Conservation (phyloP, 2,888 invertebrate species). For the Tachina fera region DNA sequence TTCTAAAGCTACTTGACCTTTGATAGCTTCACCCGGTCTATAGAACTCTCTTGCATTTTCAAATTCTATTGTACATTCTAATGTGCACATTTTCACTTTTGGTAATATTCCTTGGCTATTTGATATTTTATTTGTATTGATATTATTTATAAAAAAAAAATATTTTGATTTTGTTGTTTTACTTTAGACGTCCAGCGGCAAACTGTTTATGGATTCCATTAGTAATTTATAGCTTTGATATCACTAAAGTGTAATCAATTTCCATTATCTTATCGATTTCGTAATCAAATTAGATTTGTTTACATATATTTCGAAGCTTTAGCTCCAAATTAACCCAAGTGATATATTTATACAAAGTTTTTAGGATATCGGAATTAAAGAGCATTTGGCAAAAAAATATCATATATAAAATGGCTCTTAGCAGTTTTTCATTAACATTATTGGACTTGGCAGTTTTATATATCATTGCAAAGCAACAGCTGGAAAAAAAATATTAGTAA, state of each 20-base stretch:
- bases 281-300: conserved; percentile 5
- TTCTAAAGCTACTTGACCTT: conserved; percentile 73
- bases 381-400: too few species aligned
- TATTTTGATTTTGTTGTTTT: background rate
- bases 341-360: background rate
- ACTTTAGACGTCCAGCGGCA: background rate
- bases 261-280: conserved; percentile 49
- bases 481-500: too few species aligned
- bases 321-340: background rate
- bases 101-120: background rate
- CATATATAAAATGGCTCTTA: too few species aligned
- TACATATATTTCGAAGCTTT: background rate
- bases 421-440: too few species aligned
- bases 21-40: conserved; percentile 76
- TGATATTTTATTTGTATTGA: background rate
- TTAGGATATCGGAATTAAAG: too few species aligned
- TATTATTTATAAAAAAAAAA: background rate
- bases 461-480: too few species aligned
- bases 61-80: conserved; percentile 72
- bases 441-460: too few species aligned
- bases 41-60: conserved; percentile 75
- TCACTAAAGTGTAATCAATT: conserved; percentile 2
- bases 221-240: conserved; percentile 21
- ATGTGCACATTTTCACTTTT: conserved; percentile 47
- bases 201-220: background rate